Conservation (phyloP, 1,140 invertebrate species). For the Onthophagus taurus region DNA sequence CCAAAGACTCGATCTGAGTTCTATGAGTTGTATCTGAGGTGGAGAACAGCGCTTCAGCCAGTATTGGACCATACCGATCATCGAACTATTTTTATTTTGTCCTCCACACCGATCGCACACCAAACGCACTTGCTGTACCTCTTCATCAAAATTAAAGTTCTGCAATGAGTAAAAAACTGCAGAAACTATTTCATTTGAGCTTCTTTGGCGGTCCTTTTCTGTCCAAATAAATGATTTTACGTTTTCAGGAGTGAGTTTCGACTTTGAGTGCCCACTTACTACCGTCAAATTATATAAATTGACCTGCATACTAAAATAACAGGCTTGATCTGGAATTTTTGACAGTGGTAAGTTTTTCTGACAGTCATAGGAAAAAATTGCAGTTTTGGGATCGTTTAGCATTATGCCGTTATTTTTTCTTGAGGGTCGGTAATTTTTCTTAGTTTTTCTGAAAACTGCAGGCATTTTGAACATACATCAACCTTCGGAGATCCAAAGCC, state of each 20-base stretch:
- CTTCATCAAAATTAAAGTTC: background rate
- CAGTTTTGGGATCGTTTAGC: slow-evolving; percentile 9
- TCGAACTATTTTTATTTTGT: slow-evolving; percentile 12
- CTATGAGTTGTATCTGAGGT: slow-evolving; percentile 1
- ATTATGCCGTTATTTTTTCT: slow-evolving; percentile 2
- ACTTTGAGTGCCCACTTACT: slow-evolving; percentile 25
- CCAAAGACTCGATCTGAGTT: slow-evolving; percentile 1
- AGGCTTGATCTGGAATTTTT: slow-evolving; percentile 27
- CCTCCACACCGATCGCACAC: slow-evolving; percentile 12
- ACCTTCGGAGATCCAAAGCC: background rate
- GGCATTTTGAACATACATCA: slow-evolving; percentile 2
- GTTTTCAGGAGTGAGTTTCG: slow-evolving; percentile 21
- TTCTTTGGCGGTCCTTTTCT: slow-evolving; percentile 27
- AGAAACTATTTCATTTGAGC: slow-evolving; percentile 30
- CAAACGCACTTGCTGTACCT: slow-evolving; percentile 3
- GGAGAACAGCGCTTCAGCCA: slow-evolving; percentile 5
- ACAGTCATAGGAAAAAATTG: slow-evolving; percentile 34
- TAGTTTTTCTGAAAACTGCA: slow-evolving; percentile 4
- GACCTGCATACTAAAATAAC: slow-evolving; percentile 33
- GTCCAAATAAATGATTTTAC: slow-evolving; percentile 28
- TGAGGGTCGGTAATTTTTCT: background rate
- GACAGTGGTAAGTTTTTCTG: slow-evolving; percentile 35
- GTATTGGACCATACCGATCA: slow-evolving; percentile 8
- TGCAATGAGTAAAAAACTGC: slow-evolving; percentile 25
- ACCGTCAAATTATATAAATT: slow-evolving; percentile 36